A percentile compares a stretch with the other conserved stretches of the same genome.
Conservation (phyloP, 1,140 invertebrate genomes). For the Dysdera silvatica region DNA sequence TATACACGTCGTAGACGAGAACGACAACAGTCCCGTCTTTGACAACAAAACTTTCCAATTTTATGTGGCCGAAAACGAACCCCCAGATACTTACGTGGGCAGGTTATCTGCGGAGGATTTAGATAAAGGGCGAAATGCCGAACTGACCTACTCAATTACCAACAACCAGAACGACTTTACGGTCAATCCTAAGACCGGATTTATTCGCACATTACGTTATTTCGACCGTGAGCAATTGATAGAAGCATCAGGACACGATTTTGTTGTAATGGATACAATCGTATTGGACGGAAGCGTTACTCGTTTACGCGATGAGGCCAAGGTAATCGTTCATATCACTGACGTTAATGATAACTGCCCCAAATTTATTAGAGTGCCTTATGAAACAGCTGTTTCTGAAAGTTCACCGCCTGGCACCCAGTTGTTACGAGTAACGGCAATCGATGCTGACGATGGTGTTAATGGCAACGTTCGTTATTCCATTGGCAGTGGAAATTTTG, state of each 20-base stretch:
- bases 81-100: slow-evolving; percentile 77
- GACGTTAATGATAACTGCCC: slow-evolving; percentile 92
- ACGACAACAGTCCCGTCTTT: slow-evolving; percentile 77
- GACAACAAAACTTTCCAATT: slow-evolving; percentile 65
- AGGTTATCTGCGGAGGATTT: slow-evolving; percentile 78
- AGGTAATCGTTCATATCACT: slow-evolving; percentile 74
- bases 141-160: slow-evolving; percentile 74
- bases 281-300: slow-evolving; percentile 79
- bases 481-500: slow-evolving; percentile 67
- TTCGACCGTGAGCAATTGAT: slow-evolving; percentile 82
- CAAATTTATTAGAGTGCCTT: slow-evolving; percentile 69
- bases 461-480: slow-evolving; percentile 86
- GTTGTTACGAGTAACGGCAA: slow-evolving; percentile 72
- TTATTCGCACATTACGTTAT: slow-evolving; percentile 71
- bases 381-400: slow-evolving; percentile 77
- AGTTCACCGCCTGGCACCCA: slow-evolving; percentile 65
- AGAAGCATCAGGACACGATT: slow-evolving; percentile 62
- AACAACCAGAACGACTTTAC: slow-evolving; percentile 67
- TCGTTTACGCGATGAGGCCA: slow-evolving; percentile 72
- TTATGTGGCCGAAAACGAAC: slow-evolving; percentile 77
- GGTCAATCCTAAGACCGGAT: slow-evolving; percentile 83
- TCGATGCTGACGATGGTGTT: slow-evolving; percentile 77
- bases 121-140: slow-evolving; percentile 84
- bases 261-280: slow-evolving; percentile 69
- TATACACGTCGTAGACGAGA: slow-evolving; percentile 88